phyloP scores from a whole-genome alignment of 2,113 vertebrate species.

The Pollimyrus isidori region DNA sequence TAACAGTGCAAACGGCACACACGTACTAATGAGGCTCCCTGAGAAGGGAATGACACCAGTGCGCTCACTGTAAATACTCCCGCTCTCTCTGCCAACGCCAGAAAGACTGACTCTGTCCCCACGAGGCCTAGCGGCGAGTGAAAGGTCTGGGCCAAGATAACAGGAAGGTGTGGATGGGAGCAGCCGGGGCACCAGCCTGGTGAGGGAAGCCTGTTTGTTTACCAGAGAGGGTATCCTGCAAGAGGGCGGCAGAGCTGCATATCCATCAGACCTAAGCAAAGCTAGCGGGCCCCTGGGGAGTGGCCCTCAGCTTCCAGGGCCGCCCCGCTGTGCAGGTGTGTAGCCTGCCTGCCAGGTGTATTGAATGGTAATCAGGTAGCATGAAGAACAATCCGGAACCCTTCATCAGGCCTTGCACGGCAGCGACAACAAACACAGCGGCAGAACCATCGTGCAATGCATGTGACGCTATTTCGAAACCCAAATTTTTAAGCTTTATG shows the following conservation, averaged over 20 bases:
- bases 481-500: neutral
- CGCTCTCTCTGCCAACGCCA: neutral
- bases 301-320: neutral
- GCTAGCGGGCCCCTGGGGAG: neutral
- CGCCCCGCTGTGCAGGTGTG: neutral
- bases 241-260: neutral
- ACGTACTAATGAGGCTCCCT: neutral
- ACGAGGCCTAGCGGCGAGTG: neutral
- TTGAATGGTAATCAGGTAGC: neutral
- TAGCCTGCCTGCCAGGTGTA: neutral
- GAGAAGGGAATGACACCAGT: neutral
- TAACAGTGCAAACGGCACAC: neutral
- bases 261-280: neutral
- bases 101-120: neutral
- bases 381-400: neutral
- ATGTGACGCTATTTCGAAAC: neutral
- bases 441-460: neutral
- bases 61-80: neutral
- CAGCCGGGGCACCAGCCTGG: neutral
- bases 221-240: neutral
- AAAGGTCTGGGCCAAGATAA: neutral
- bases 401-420: neutral
- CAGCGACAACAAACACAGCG: neutral
- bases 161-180: neutral
- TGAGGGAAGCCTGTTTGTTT: neutral